These are phyloP conservation scores for Metopolophium dirhodum DNA, from an alignment of 1,140 invertebrate genomes.

Conservation along the genomic window DNA sequence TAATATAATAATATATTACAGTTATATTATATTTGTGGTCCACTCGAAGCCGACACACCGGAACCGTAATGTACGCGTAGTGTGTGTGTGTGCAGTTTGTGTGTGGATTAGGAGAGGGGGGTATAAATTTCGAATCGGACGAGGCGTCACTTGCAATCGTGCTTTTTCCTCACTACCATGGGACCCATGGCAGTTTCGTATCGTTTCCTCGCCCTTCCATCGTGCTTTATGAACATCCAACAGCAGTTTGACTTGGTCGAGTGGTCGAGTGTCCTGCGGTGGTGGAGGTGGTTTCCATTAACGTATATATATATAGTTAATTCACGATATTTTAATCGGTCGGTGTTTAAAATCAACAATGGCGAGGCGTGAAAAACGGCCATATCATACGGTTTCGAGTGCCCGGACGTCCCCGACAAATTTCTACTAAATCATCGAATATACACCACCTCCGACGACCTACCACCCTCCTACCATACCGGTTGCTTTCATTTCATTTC, in stretches of 20 bases:
- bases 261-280: background rate
- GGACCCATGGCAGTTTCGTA: background rate
- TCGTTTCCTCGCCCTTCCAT: background rate
- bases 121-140: conserved; percentile 43
- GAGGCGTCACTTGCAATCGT: conserved; percentile 24
- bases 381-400: conserved; percentile 43
- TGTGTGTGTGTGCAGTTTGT: background rate
- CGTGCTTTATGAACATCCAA: background rate
- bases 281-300: conserved; percentile 19
- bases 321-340: conserved; percentile 51
- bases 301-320: background rate
- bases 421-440: conserved; percentile 49
- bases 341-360: conserved; percentile 30
- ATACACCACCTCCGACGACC: background rate
- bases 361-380: conserved; percentile 20
- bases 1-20: conserved; percentile 29
- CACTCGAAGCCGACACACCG: background rate
- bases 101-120: background rate
- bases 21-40: background rate
- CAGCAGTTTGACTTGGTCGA: background rate
- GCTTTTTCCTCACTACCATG: background rate
- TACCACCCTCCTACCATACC: background rate
- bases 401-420: conserved; percentile 48
- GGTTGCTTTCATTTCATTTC: background rate
- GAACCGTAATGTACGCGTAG: background rate